Evolutionary conservation across 2,113 vertebrate species (phyloP), one percentile per base, ranked within the genome.

Genomic region (Xenopus laevis): DNA sequence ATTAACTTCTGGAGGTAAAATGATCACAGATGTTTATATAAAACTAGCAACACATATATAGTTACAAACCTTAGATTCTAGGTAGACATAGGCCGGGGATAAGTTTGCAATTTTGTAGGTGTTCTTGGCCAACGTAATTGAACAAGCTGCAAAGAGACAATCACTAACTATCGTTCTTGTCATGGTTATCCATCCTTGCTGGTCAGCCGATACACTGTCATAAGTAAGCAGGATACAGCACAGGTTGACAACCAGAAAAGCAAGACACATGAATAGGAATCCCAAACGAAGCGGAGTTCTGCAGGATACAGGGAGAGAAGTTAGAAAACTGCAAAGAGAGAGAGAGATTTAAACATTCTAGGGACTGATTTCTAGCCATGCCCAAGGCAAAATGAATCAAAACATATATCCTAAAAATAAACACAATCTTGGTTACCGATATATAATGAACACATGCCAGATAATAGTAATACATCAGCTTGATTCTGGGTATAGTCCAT

Each of bases 1-100:
- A 40, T 40, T 5, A 40, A 7, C 33, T 40, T 40, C 6, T 40
- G 33, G 33, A 40, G 33, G 33, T 40, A 40, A 40, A 40, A 9
- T 2, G 33, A 40, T 40, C 33, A 40, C 33, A 40, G 1, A 40
- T 40, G 33, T 40, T 40, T 40, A 40, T 40, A 40, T 6, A 40
- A 40, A 40, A 40, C 7, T 12, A 30, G 45, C 10, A 46, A 47
- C 2, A 17, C 33, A 44, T 64, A 64, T 44, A 20, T 6, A 3
- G 70, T 74, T 0, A 7, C 80, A 47, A 83, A 98, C 97, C 93
- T 98, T 98, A 65, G 96, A 98, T 87, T 98, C 95, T 61, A 99
- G 94, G 90, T 98, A 99, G 88, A 98, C 95, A 0, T 96, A 97
- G n/a, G 96, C 96, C 21, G 95, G 96, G 75, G 96, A 95, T 94